Evolutionary conservation across 2,888 invertebrate species (phyloP).

Genomic region (Encarsia formosa): DNA sequence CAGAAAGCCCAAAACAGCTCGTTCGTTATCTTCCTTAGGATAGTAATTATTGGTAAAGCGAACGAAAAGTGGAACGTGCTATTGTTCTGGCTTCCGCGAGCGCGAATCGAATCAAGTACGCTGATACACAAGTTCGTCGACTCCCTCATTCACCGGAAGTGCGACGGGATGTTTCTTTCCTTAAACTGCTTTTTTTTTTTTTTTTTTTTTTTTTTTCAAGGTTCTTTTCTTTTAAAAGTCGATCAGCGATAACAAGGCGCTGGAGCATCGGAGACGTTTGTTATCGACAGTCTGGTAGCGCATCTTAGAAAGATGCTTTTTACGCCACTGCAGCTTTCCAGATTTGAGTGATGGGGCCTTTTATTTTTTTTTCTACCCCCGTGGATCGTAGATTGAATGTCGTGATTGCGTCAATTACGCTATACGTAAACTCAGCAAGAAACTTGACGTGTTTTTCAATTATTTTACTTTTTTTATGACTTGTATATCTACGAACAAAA

Average conservation of each 20-base stretch:
- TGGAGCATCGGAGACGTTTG: neutral
- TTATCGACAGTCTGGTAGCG: neutral
- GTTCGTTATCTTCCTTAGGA: conserved; percentile 4
- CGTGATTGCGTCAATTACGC: neutral
- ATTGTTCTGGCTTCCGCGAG: neutral
- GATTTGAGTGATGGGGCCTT: too few relatives aligned
- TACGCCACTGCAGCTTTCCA: neutral
- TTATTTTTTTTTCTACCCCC: neutral
- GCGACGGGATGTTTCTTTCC: too few relatives aligned
- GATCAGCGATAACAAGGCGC: neutral
- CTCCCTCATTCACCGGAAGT: neutral
- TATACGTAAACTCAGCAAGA: too few relatives aligned
- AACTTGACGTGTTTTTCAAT: too few relatives aligned
- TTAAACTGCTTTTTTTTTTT: too few relatives aligned
- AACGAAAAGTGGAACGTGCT: conserved; percentile 5
- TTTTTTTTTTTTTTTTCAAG: neutral
- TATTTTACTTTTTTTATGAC: too few relatives aligned
- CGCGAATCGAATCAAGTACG: conserved; percentile 11
- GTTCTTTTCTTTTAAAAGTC: neutral
- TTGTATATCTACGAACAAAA: too few relatives aligned
- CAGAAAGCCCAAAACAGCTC: neutral
- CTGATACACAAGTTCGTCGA: neutral
- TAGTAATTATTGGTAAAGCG: conserved; percentile 34
- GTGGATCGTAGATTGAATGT: neutral
- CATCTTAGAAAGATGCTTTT: neutral